These are phyloP conservation scores for Furcula furcula DNA, from an alignment of 2,888 invertebrate species.

Conservation along the genomic window DNA sequence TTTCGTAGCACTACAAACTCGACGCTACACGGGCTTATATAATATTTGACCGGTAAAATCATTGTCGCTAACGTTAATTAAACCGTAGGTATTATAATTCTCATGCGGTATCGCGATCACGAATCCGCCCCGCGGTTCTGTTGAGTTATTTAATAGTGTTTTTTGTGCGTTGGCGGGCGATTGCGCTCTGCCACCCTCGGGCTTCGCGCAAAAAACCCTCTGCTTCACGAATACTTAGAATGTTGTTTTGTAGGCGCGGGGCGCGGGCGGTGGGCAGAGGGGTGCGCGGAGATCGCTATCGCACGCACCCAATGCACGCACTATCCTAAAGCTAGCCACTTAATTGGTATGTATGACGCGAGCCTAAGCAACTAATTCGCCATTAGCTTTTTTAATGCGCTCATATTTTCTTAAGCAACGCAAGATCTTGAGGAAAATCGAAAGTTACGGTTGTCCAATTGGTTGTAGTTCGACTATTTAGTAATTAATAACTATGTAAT, in stretches of 20 bases:
- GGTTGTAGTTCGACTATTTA: slow-evolving; percentile 1
- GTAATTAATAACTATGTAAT: not conserved
- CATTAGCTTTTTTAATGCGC: slow-evolving; percentile 2
- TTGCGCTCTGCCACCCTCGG: slow-evolving; percentile 78
- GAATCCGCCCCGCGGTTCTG: slow-evolving; percentile 74
- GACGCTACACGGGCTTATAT: slow-evolving; percentile 36
- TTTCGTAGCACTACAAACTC: slow-evolving; percentile 41
- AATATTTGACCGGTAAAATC: slow-evolving; percentile 46
- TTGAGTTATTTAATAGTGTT: slow-evolving; percentile 79
- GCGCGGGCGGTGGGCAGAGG: slow-evolving; percentile 42
- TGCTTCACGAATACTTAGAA: slow-evolving; percentile 73
- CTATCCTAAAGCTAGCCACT: slow-evolving; percentile 77
- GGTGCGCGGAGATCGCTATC: slow-evolving; percentile 76
- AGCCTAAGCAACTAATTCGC: slow-evolving; percentile 44
- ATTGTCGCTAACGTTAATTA: slow-evolving; percentile 73
- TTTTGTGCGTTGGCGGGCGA: slow-evolving; percentile 76
- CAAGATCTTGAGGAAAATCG: slow-evolving; percentile 24
- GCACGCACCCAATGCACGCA: slow-evolving; percentile 80
- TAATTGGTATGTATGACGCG: slow-evolving; percentile 72
- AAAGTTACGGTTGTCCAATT: slow-evolving; percentile 28
- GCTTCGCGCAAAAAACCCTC: slow-evolving; percentile 80
- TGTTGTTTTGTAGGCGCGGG: slow-evolving; percentile 71
- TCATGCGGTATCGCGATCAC: slow-evolving; percentile 69
- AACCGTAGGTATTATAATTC: slow-evolving; percentile 63
- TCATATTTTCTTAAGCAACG: not conserved